A percentile compares a stretch with the other conserved stretches of the same genome.
Conservation (phyloP, 2,888 invertebrate genomes). For the Meta bourneti region DNA sequence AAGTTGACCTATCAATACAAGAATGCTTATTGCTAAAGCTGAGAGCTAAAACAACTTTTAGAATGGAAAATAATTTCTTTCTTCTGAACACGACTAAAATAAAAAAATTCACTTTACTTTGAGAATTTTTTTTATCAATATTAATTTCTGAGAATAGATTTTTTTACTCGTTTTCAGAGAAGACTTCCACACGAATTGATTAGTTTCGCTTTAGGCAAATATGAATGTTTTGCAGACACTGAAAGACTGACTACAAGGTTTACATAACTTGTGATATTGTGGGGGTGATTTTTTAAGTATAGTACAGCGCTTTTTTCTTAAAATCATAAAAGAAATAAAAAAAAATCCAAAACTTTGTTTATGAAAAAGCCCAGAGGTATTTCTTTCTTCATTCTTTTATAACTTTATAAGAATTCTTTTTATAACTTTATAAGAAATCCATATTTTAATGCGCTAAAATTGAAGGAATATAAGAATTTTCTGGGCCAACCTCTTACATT, state of each 20-base stretch:
- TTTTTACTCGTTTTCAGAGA: not conserved
- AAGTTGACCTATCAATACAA: no score
- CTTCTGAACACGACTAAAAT: no score
- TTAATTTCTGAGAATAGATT: slow-evolving; percentile 37
- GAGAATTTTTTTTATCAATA: slow-evolving; percentile 4
- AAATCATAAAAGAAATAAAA: slow-evolving; percentile 3
- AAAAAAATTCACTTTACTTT: no score
- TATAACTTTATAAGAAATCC: slow-evolving; percentile 34
- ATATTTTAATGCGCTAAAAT: slow-evolving; percentile 16
- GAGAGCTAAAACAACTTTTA: no score
- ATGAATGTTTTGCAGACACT: slow-evolving; percentile 12
- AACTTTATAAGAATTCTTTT: not conserved
- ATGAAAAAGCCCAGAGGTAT: not conserved
- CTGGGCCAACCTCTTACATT: no score
- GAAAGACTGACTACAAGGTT: slow-evolving; percentile 18
- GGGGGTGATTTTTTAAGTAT: slow-evolving; percentile 15
- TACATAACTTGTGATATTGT: slow-evolving; percentile 34
- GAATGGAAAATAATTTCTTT: no score
- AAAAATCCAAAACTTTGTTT: slow-evolving; percentile 1
- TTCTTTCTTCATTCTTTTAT: not conserved
- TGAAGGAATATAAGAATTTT: not conserved
- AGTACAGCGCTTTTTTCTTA: slow-evolving; percentile 8
- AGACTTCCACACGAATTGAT: slow-evolving; percentile 37
- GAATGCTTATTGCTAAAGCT: no score
- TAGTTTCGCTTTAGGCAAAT: slow-evolving; percentile 49